Evolutionary conservation across 2,797 vertebrate genomes (phyloP).

Genomic region (Danio choprae): DNA sequence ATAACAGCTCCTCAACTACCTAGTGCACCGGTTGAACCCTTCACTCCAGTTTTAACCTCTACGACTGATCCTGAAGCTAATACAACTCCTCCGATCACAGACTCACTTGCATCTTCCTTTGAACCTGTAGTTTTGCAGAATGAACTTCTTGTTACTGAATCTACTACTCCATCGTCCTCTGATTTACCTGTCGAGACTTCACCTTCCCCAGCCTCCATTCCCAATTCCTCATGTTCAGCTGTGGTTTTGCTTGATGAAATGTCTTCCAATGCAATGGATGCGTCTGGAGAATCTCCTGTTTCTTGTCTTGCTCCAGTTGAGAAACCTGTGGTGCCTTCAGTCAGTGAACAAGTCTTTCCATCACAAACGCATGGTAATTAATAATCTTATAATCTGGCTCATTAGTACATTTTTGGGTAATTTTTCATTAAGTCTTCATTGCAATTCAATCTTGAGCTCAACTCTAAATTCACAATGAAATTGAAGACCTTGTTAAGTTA

Average conservation of each 20-base stretch:
- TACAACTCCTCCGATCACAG: neutral
- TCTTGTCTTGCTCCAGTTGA: neutral
- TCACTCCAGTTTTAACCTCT: conserved; percentile 22
- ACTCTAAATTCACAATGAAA: no score
- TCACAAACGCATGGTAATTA: conserved; percentile 35
- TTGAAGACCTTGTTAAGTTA: no score
- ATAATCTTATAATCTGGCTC: neutral
- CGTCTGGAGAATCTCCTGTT: neutral
- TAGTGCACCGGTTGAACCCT: conserved; percentile 45
- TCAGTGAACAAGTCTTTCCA: conserved; percentile 48
- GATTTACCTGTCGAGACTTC: neutral
- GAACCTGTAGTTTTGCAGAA: neutral
- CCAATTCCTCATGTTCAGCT: neutral
- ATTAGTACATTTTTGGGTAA: neutral
- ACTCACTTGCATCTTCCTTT: neutral
- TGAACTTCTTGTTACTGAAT: neutral
- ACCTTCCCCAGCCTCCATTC: neutral
- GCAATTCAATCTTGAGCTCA: no score
- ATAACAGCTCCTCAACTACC: conserved; percentile 12
- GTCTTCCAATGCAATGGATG: neutral
- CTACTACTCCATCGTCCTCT: neutral
- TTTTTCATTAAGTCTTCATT: no score
- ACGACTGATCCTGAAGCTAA: conserved; percentile 4
- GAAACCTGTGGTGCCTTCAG: conserved; percentile 11
- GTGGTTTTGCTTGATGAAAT: conserved; percentile 6